Evolutionary conservation across 2,113 vertebrate species (phyloP).

Genomic region (Turnix velox): DNA sequence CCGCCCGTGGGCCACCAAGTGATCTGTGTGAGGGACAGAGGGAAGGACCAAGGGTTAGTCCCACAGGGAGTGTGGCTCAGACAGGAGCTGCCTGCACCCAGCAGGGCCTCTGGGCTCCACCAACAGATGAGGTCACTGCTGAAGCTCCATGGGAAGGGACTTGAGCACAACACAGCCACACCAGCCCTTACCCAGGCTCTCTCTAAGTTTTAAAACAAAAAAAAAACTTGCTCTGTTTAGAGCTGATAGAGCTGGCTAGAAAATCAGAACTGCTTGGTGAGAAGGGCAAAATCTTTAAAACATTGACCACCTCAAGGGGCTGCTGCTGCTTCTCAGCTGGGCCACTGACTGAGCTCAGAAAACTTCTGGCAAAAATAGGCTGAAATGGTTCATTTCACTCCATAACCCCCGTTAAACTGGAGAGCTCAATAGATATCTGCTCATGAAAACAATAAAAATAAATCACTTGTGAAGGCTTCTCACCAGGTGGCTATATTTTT

Average conservation of each 20-base stretch:
- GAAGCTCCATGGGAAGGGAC: background rate
- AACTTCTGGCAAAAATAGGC: background rate
- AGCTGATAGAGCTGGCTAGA: background rate
- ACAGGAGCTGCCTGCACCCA: accelerated
- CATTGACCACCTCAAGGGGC: background rate
- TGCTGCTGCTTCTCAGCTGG: background rate
- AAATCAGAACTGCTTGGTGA: background rate
- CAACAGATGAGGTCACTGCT: accelerated
- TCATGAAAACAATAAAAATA: conserved; percentile 55
- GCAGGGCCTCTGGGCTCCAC: background rate
- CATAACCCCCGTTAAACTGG: background rate
- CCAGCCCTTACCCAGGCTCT: background rate
- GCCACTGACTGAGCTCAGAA: background rate
- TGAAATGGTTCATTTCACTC: background rate
- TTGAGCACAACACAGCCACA: accelerated
- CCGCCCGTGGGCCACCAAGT: conserved; percentile 94
- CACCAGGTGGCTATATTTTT: conserved; percentile 54
- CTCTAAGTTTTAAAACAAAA: background rate
- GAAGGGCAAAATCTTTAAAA: accelerated
- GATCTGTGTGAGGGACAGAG: conserved; percentile 79
- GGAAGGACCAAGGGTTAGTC: background rate
- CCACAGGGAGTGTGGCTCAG: accelerated
- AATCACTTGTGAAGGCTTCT: conserved; percentile 54
- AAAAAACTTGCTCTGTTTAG: accelerated
- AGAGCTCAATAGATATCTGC: background rate